Evolutionary conservation across 2,888 invertebrate genomes (phyloP), one percentile per base, ranked within the genome.

Genomic region (Tenthredo notha): DNA sequence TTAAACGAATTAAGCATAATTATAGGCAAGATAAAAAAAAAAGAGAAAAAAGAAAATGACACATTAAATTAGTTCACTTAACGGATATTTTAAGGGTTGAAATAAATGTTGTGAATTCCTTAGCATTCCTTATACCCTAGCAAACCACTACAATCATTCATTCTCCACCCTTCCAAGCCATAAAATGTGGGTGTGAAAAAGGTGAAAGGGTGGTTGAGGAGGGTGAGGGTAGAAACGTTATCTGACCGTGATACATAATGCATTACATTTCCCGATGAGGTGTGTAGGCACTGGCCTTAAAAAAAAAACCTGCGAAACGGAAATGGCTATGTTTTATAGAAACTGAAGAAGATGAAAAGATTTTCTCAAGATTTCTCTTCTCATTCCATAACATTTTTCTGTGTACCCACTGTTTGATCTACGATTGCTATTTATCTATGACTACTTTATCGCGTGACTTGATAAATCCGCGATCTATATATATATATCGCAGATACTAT

Each of bases 191-290:
- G 33, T 7, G 15, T n/a, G 25, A 43, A 58, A 40, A 61, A 61
- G 18, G 18, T 3, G 10, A 33, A 50, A 37, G 33, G 43, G 25
- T 75, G n/a, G 40, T n/a, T n/a, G 40, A 4, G 33, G n/a, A n/a
- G n/a, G 33, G 37, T 1, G 37, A n/a, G n/a, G 15, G 74, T 50
- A 29, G 40, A 47, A 50, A 50, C 61, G 33, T 61, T 80, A 37
- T 83, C 83, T 83, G 67, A 43, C 29, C 84, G 84, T 90, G 87
- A 92, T 92, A 85, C 91, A 92, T 92, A 90, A 92, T 92, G 90
- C 92, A 92, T 91, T 88, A 87, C 91, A 92, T 92, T 92, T 91
- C 85, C 88, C 86, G 89, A 92, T 92, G 88, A 67, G 50, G 33
- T 50, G 65, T 67, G 18, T 47, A 29, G 15, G 10, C 12, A 74